Conservation (phyloP, 2,888 invertebrate species). For the Coenonympha arcania region DNA sequence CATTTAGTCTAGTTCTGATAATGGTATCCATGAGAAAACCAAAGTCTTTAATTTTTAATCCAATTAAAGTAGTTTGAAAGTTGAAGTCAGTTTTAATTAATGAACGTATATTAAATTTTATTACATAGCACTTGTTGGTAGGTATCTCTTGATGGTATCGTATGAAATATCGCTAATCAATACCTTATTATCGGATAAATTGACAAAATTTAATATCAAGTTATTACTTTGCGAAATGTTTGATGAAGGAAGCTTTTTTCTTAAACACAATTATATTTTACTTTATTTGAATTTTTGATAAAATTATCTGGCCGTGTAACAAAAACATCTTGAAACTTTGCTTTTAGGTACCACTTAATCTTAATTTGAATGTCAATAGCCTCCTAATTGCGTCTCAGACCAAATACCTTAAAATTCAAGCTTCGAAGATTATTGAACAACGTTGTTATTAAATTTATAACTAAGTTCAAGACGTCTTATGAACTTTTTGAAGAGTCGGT, state of each 20-base stretch:
- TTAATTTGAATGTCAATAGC: constrained; percentile 12
- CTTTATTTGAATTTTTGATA: not conserved
- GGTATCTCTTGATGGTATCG: too few relatives aligned
- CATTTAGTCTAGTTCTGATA: too few relatives aligned
- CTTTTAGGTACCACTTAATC: constrained; percentile 11
- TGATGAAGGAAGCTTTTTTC: not conserved
- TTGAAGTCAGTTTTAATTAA: too few relatives aligned
- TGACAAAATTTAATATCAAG: too few relatives aligned
- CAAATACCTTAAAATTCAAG: constrained; percentile 2
- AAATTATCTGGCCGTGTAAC: not conserved
- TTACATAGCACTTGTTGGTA: too few relatives aligned
- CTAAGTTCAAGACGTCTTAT: not conserved
- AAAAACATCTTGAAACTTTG: constrained; percentile 7
- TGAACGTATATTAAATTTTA: too few relatives aligned
- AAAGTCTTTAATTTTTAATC: too few relatives aligned
- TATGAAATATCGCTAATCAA: too few relatives aligned
- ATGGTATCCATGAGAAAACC: too few relatives aligned
- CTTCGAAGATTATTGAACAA: not conserved
- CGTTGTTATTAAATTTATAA: constrained; percentile 3
- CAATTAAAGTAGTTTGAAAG: too few relatives aligned
- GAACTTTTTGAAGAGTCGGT: not conserved
- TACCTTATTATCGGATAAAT: too few relatives aligned
- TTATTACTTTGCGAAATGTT: not conserved
- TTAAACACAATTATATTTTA: not conserved
- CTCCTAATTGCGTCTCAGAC: constrained; percentile 7